Percentiles rank a stretch among this genome's conserved stretches.
These are phyloP conservation scores for Sebastolobus alascanus DNA, from an alignment of 2,797 vertebrate species.

Conservation along the genomic window DNA sequence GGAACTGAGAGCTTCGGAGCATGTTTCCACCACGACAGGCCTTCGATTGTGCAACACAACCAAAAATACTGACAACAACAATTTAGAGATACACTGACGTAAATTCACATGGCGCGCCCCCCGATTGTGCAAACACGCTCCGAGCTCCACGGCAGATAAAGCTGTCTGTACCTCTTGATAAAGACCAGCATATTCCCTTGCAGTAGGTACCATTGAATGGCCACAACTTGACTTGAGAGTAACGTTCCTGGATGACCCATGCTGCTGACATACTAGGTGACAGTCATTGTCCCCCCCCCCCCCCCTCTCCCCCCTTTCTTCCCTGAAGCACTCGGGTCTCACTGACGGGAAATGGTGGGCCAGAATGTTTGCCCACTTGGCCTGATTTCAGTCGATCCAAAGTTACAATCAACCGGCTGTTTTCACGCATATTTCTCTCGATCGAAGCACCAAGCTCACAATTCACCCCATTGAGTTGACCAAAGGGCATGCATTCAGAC, in stretches of 20 bases:
- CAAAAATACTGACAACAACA: constrained; percentile 16
- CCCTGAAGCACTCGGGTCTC: constrained; percentile 64
- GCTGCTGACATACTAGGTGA: constrained; percentile 76
- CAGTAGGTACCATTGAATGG: constrained; percentile 88
- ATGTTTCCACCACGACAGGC: constrained; percentile 61
- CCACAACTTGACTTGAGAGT: constrained; percentile 90
- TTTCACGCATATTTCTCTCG: neutral
- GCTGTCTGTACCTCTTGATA: constrained; percentile 77
- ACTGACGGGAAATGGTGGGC: constrained; percentile 73
- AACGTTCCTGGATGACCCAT: constrained; percentile 87
- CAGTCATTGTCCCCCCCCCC: constrained; percentile 53
- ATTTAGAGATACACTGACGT: constrained; percentile 15
- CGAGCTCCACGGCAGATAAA: constrained; percentile 64
- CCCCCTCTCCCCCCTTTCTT: constrained; percentile 26
- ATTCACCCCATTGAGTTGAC: constrained; percentile 36
- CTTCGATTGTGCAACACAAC: constrained; percentile 22
- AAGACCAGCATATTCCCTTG: constrained; percentile 84
- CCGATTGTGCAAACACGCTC: constrained; percentile 68
- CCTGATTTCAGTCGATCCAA: constrained; percentile 41
- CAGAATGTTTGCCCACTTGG: constrained; percentile 69
- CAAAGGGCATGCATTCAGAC: constrained; percentile 75
- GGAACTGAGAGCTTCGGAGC: constrained; percentile 66
- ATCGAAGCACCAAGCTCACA: constrained; percentile 13
- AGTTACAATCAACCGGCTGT: neutral
- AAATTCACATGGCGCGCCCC: constrained; percentile 26